phyloP scores from a whole-genome alignment of 2,797 vertebrate genomes.

The Sylvilagus floridanus region DNA sequence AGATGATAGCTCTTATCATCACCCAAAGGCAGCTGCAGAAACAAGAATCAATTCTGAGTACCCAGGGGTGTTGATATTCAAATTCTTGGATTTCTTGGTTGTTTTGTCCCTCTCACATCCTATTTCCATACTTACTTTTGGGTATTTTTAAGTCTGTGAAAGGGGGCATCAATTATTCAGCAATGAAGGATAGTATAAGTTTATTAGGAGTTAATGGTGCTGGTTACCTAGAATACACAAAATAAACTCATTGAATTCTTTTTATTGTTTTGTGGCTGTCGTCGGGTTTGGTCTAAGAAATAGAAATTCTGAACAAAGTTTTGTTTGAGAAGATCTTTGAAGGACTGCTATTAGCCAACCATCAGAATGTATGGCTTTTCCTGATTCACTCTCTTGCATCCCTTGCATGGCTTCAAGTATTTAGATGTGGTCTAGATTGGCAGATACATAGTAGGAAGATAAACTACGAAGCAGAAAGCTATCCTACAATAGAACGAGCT shows the following conservation, averaged over 20 bases:
- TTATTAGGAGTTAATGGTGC: conserved; percentile 34
- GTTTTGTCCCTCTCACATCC: neutral
- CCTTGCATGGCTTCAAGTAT: neutral
- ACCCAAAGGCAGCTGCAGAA: neutral
- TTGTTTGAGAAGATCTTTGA: conserved; percentile 53
- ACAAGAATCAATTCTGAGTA: neutral
- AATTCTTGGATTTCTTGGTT: neutral
- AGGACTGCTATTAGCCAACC: conserved; percentile 2
- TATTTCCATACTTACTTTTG: neutral
- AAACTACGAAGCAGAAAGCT: neutral
- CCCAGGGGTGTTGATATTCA: neutral
- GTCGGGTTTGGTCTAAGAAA: neutral
- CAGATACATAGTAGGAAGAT: neutral
- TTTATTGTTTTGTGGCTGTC: conserved; percentile 47
- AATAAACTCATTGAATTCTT: neutral
- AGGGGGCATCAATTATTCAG: neutral
- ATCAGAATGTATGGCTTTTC: conserved; percentile 23
- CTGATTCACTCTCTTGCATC: conserved; percentile 25
- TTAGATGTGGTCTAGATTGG: neutral
- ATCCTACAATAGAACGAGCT: neutral
- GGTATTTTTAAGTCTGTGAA: neutral
- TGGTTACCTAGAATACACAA: neutral
- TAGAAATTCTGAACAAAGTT: conserved; percentile 37
- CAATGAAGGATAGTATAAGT: neutral
- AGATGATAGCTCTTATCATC: neutral